phyloP scores from a whole-genome alignment of 2,113 vertebrate species.

The Pterocles orientalis region DNA sequence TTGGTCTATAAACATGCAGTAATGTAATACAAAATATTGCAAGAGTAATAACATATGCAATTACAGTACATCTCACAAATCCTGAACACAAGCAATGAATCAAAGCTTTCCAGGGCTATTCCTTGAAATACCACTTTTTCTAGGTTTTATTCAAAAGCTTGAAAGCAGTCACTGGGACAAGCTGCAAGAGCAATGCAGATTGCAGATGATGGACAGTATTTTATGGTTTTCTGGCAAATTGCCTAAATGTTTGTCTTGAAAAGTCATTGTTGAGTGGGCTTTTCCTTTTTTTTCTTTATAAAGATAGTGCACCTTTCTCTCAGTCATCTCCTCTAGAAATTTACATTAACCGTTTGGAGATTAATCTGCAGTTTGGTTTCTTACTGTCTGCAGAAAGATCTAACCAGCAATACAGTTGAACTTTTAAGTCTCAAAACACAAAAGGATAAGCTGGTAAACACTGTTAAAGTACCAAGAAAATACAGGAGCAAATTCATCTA shows the following conservation, averaged over 20 bases:
- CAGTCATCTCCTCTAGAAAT: neutral
- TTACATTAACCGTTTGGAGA: neutral
- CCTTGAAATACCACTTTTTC: slow-evolving; percentile 11
- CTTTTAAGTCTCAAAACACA: neutral
- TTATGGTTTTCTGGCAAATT: slow-evolving; percentile 15
- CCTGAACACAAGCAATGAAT: slow-evolving; percentile 46
- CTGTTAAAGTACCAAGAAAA: neutral
- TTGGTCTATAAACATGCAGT: slow-evolving; percentile 51
- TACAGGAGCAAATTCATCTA: neutral
- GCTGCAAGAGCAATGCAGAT: neutral
- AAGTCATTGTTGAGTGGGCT: slow-evolving; percentile 51
- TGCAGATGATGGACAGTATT: slow-evolving; percentile 21
- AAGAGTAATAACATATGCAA: slow-evolving; percentile 49
- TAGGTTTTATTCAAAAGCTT: neutral
- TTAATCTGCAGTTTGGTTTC: neutral
- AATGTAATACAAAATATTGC: slow-evolving; percentile 53
- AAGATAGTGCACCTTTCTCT: slow-evolving; percentile 6
- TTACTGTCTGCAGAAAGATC: neutral
- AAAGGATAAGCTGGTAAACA: neutral
- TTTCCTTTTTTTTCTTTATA: neutral
- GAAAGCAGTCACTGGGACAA: neutral
- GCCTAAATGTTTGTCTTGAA: slow-evolving; percentile 55
- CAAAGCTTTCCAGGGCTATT: slow-evolving; percentile 31
- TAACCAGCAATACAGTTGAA: neutral
- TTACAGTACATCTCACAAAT: slow-evolving; percentile 50